Base-by-base conservation (phyloP, 2,797 vertebrate genomes). In the Esox lucius region DNA sequence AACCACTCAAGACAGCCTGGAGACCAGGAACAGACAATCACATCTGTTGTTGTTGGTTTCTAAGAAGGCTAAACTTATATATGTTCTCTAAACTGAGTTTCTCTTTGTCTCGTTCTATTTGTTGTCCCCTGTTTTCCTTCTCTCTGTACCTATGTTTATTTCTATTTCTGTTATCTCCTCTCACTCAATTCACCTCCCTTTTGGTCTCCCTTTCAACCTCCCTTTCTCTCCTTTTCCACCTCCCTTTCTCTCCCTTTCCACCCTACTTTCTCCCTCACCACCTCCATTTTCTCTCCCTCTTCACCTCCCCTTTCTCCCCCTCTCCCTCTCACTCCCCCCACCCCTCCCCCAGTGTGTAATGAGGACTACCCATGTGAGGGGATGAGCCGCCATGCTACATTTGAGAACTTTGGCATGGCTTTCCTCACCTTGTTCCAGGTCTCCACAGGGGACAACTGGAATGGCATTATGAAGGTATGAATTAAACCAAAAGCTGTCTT, bases 361-460 rank as follows among this genome's bases (percentile, higher is more conserved):
- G 95, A 95, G 3, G 97, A 98, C 83, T 96, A 98, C 80, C 97
- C 97, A 0, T 99, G 98, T 16, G 97, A 99, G 85, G 98, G 98
- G 68, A 98, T 99, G 97, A 98, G 98, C 88, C 96, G 98, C 77
- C 97, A 99, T 0, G 98, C 98, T 84, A 98, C 97, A 78, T 99
- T 99, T 56, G 97, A 98, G 83, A 99, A 99, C 90, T 99, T 99
- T 1, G 97, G 97, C 88, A 99, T 99, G 98, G 98, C 98, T 70
- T 99, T 99, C 90, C 95, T 99, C 87, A 99, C 98, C 0, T 96
- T 99, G 75, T 99, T 98, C 91, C 97, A 98, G 90, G 97, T 98
- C 87, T 98, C 98, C 83, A 99, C 97, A 0, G 97, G 98, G 0
- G 98, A 99, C 92, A 99, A 99, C 91, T 99, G 98, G 98, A 99